These are phyloP conservation scores for Cylloceria caligata DNA, from an alignment of 2,888 invertebrate genomes.

Conservation along the genomic window DNA sequence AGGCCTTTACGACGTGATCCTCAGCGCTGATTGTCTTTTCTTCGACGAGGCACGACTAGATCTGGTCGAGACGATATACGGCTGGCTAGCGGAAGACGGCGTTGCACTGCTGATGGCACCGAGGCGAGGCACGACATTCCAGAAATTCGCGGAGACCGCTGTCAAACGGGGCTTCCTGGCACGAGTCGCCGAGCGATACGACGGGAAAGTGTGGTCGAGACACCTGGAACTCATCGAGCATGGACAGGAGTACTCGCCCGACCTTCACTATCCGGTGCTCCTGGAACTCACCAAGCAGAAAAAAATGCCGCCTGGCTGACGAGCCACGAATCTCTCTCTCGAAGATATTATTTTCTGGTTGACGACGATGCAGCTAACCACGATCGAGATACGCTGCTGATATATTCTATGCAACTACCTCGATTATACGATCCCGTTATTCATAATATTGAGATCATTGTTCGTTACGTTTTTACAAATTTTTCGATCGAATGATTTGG, in stretches of 20 bases:
- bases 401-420: constrained; percentile 28
- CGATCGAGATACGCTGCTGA: constrained; percentile 9
- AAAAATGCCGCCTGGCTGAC: constrained; percentile 78
- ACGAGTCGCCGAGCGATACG: constrained; percentile 87
- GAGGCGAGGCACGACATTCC: constrained; percentile 89
- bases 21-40: constrained; percentile 93
- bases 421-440: constrained; percentile 34
- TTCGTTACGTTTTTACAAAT: neutral
- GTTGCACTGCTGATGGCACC: constrained; percentile 92
- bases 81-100: constrained; percentile 87
- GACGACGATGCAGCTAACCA: constrained; percentile 23
- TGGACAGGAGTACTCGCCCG: constrained; percentile 88
- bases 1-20: constrained; percentile 88
- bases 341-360: constrained; percentile 27
- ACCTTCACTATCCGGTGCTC: constrained; percentile 90
- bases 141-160: constrained; percentile 89
- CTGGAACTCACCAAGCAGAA: constrained; percentile 87
- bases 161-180: constrained; percentile 87
- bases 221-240: constrained; percentile 87
- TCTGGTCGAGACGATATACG: constrained; percentile 89
- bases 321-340: constrained; percentile 1
- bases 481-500: neutral
- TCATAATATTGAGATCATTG: neutral
- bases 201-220: constrained; percentile 89
- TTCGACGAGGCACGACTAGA: constrained; percentile 90